phyloP scores from a whole-genome alignment of 2,888 invertebrate species.

The Lutraria lutraria region DNA sequence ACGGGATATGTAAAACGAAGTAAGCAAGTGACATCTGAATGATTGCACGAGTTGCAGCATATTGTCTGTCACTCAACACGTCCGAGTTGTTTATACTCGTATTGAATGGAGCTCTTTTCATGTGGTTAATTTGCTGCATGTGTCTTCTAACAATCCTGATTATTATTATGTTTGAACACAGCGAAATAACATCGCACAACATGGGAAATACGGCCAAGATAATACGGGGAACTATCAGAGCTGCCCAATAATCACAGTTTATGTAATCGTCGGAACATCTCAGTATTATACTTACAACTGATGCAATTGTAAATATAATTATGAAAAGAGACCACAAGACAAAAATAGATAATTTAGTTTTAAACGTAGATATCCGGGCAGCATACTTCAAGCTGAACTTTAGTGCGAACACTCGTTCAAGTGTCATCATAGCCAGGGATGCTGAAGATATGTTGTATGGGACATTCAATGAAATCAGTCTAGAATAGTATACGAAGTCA shows the following conservation, averaged over 20 bases:
- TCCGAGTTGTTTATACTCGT: too few relatives aligned
- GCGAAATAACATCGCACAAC: neutral
- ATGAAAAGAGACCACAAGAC: neutral
- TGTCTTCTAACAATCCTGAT: too few relatives aligned
- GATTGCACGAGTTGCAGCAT: too few relatives aligned
- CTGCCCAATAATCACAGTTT: neutral
- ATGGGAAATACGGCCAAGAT: neutral
- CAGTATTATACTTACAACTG: neutral
- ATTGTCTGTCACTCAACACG: too few relatives aligned
- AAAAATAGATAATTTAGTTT: neutral
- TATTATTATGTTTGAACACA: too few relatives aligned
- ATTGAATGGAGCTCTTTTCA: too few relatives aligned
- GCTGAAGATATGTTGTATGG: neutral
- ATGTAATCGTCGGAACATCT: neutral
- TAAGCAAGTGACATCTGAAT: too few relatives aligned
- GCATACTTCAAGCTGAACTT: neutral
- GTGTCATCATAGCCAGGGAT: neutral
- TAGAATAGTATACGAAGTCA: slow-evolving; percentile 3
- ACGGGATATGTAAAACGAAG: too few relatives aligned
- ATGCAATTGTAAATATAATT: neutral
- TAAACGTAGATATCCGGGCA: neutral
- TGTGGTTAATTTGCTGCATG: too few relatives aligned
- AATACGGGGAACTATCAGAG: neutral
- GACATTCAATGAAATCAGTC: neutral
- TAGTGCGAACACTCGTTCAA: neutral